phyloP scores from a whole-genome alignment of 2,888 invertebrate genomes.

The Drosophila dives region DNA sequence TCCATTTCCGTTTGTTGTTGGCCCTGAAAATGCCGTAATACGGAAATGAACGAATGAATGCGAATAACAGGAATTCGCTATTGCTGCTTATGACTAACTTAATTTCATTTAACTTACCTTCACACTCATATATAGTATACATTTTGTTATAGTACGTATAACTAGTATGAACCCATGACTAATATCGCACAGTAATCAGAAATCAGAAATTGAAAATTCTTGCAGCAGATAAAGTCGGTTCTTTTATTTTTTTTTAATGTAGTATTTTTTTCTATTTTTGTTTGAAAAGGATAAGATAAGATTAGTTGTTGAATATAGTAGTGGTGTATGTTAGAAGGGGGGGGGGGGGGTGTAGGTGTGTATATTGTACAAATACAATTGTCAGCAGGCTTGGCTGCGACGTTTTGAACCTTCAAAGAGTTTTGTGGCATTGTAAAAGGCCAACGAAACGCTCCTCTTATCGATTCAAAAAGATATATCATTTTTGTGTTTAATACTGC shows the following conservation, averaged over 20 bases:
- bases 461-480: slow-evolving; percentile 26
- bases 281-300: slow-evolving; percentile 70
- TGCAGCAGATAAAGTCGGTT: slow-evolving; percentile 51
- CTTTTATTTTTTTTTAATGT: slow-evolving; percentile 37
- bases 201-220: slow-evolving; percentile 18
- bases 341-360: not conserved
- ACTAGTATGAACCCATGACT: slow-evolving; percentile 42
- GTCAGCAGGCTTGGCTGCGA: slow-evolving; percentile 5
- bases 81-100: slow-evolving; percentile 24
- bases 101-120: slow-evolving; percentile 1
- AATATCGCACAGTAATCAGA: slow-evolving; percentile 27
- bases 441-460: slow-evolving; percentile 16
- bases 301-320: slow-evolving; percentile 36
- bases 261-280: slow-evolving; percentile 17
- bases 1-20: not conserved
- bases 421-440: slow-evolving; percentile 26
- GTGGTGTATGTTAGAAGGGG: not conserved
- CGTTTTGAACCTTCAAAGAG: slow-evolving; percentile 17
- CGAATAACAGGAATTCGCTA: not conserved
- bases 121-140: not conserved
- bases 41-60: slow-evolving; percentile 10
- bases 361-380: slow-evolving; percentile 18
- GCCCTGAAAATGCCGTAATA: not conserved
- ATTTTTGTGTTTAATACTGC: not conserved
- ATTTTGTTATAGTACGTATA: slow-evolving; percentile 2